These are phyloP conservation scores for Leptogaster cylindrica DNA, from an alignment of 2,888 invertebrate genomes.

Conservation along the genomic window DNA sequence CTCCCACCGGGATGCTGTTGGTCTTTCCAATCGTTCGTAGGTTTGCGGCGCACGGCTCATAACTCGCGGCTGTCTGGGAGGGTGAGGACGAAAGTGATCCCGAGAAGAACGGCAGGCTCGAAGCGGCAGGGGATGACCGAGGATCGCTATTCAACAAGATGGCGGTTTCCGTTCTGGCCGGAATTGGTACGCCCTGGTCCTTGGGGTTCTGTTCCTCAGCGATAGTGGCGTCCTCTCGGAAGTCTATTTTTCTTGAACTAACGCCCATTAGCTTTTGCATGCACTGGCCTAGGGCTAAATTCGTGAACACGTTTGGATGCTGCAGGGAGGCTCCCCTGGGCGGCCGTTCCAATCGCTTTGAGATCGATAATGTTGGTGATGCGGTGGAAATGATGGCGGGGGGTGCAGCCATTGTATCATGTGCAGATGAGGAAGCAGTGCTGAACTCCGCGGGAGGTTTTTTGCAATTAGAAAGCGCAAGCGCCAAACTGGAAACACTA, in stretches of 20 bases:
- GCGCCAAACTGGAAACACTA: conserved; percentile 52
- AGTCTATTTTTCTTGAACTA: neutral
- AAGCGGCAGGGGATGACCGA: too few species aligned
- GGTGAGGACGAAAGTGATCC: conserved; percentile 53
- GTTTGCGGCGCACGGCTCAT: neutral
- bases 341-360: too few species aligned
- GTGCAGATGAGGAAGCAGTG: conserved; percentile 6
- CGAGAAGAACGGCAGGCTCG: conserved; percentile 56
- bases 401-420: neutral
- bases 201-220: neutral
- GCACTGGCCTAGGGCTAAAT: conserved; percentile 38
- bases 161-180: neutral
- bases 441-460: conserved; percentile 45
- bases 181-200: conserved; percentile 21
- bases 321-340: neutral
- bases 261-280: conserved; percentile 24
- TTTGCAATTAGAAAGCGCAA: conserved; percentile 50
- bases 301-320: conserved; percentile 16
- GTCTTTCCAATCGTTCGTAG: conserved; percentile 24
- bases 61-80: neutral
- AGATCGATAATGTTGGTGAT: neutral
- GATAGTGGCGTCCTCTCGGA: neutral
- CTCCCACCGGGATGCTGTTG: conserved; percentile 16
- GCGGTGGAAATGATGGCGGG: neutral
- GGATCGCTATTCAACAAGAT: conserved; percentile 49